Base-by-base conservation (phyloP, 2,797 vertebrate genomes). In the Limnodromus scolopaceus region DNA sequence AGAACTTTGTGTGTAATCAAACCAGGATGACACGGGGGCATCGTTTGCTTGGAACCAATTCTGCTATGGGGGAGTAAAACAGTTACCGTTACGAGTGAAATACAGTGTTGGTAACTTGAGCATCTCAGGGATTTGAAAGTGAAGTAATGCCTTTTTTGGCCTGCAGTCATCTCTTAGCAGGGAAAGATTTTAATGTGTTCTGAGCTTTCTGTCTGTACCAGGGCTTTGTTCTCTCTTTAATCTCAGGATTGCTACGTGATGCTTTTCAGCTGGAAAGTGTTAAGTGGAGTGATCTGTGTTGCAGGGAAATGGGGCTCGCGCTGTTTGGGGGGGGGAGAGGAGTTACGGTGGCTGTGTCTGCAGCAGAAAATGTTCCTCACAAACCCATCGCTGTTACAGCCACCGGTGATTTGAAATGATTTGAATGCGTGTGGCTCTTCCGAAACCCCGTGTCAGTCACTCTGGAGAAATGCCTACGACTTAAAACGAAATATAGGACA, bases 341-440 rank as follows among this genome's bases (percentile, higher is more conserved):
- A 11, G 43, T 63, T 27, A 13, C 0, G 6, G 85, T 1, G 32
- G 1, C 41, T 1, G 48, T 2, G 48, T 10, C 39, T 24, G 1
- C 38, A 2, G 39, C 8, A 8, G 34, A 1, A 32, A 74, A 36
- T 17, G 48, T 3, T 46, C 82, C 71, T 46, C 3, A 8, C 64
- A 30, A 9, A 2, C 36, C 76, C 9, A 0, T 3, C 4, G 1
- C 2, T 32, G 27, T 34, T 30, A 5, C 65, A 16, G 27, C 10
- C 5, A 22, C 2, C 13, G 45, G 49, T 53, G 27, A 30, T 53
- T 28, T 17, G 51, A 28, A 30, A 28, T 4, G 71, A 23, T 60
- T 8, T 14, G 28, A 25, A 34, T 4, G 65, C 18, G 55, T 10
- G 0, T 22, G 24, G 66, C 51, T 79, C 54, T 60, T 54, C 39